Base-by-base conservation (phyloP, 2,797 vertebrate species). In the Emydoidea blandingii region DNA sequence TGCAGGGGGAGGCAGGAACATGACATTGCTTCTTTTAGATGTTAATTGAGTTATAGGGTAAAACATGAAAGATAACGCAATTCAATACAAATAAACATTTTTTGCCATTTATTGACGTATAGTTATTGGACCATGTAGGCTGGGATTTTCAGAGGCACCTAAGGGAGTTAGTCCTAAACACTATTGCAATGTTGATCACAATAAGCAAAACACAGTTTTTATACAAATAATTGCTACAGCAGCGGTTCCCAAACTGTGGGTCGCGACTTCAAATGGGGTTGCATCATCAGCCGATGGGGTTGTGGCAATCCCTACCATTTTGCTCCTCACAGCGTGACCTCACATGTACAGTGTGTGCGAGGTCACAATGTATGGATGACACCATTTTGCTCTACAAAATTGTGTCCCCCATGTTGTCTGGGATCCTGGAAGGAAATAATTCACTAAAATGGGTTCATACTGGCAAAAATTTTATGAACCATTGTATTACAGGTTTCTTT, bases 1-100 rank as follows among this genome's bases (percentile, higher is more conserved):
- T 99, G 88, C 34, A 95, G 82, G 62, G 83, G 89, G 74, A 96
- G 62, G 65, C 91, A 87, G 21, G 94, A 94, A 95, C 88, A 83
- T 21, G 25, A 23, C n/a, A 80, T 87, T 65, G 12, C 14, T 83
- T 68, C 50, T 81, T 57, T 90, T 92, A 91, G 23, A 14, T 74
- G 37, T 29, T n/a, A 41, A 19, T 21, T 27, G 62, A 91, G 8
- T 34, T 54, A 79, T 57, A n/a, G 37, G 12, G 19, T 56, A 29
- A 78, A 78, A 49, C 65, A 50, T 29, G 56, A 19, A 79, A 84
- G 91, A 93, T n/a, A 21, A 83, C 87, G 85, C 68, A 89, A 86
- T 12, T 47, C 21, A 90, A 83, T 37, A 85, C 81, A 93, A 84
- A 19, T n/a, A 84, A 87, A 62, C 49, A 72, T 72, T 53, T 18